These are phyloP conservation scores for Anarhynchus alexandrinus DNA, from an alignment of 2,113 vertebrate genomes.

Conservation along the genomic window DNA sequence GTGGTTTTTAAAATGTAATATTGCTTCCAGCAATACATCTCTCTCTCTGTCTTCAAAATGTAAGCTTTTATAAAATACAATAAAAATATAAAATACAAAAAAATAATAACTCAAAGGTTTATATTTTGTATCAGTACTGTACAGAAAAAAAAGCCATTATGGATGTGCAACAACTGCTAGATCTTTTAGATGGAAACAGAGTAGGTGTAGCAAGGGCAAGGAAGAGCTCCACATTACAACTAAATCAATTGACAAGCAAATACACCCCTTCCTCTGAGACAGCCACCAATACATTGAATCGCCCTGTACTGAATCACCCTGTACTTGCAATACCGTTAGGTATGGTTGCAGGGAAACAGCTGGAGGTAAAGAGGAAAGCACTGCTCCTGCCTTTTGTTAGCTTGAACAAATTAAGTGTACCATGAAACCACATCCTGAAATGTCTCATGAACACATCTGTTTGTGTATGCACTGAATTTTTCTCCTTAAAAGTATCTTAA, in stretches of 20 bases:
- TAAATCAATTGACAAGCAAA: neutral
- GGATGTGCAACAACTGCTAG: neutral
- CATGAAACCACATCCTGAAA: neutral
- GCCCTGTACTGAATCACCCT: too few species aligned
- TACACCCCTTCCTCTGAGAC: neutral
- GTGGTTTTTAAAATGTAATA: neutral
- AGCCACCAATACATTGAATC: neutral
- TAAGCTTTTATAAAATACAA: neutral
- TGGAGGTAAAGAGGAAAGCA: neutral
- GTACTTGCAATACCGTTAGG: rapidly evolving
- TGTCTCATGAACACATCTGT: rapidly evolving
- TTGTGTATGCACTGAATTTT: neutral
- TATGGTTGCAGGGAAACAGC: neutral
- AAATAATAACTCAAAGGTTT: neutral
- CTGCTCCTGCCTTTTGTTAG: neutral
- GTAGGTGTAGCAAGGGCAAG: neutral
- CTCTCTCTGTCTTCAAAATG: neutral
- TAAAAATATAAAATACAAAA: neutral
- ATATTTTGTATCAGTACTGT: neutral
- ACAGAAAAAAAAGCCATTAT: neutral
- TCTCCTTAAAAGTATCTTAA: neutral
- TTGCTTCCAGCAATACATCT: neutral
- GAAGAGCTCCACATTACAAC: neutral
- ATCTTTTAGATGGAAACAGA: neutral
- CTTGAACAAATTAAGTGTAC: neutral